Base-by-base conservation (phyloP, 2,888 invertebrate species). In the Strigamia crassipes region DNA sequence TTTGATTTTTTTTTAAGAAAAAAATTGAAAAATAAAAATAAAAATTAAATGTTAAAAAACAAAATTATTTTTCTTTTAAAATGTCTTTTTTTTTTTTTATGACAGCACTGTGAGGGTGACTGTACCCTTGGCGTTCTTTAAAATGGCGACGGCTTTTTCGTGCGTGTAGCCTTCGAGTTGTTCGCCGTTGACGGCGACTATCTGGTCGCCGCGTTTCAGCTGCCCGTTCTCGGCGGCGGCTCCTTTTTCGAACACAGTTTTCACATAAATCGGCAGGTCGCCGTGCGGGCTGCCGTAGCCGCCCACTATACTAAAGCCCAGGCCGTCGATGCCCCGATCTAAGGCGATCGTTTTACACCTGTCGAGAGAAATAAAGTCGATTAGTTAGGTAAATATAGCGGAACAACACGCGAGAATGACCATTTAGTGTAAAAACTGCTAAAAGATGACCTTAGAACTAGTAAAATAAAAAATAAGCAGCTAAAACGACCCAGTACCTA, bases 301-400 rank as follows among this genome's bases (percentile, higher is more conserved):
- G 27, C 90, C 90, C 0, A 91, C 90, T 46, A 91, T 90, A 81
- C 90, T 89, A 86, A 91, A 91, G 18, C 91, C 90, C 51, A 91
- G 88, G 5, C 90, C 90, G 81, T 90, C 90, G 21, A 87, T 86
- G 21, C 90, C 90, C 77, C 90, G 86, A 83, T 89, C 88, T 84
- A 91, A 86, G 56, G 86, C 85, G 82, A 90, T 88, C 73, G 86
- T 88, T 82, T 87, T 87, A 66, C 83, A 84, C 81, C 38, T 34
- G 31, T 34, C 2, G 9, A 34, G 34, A 78, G 31, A 78, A 8
- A 27, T 9, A 6, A 8, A 34, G 15, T 78, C 5, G n/a, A 73
- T 12, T 73, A 9, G n/a, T n/a, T 73, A 13, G 9, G 2, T 73
- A 46, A 6, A 41, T 73, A 73, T 9, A 73, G 3, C 15, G 34